Base-by-base conservation (phyloP, 1,140 invertebrate genomes). In the Ganaspis sp. region DNA sequence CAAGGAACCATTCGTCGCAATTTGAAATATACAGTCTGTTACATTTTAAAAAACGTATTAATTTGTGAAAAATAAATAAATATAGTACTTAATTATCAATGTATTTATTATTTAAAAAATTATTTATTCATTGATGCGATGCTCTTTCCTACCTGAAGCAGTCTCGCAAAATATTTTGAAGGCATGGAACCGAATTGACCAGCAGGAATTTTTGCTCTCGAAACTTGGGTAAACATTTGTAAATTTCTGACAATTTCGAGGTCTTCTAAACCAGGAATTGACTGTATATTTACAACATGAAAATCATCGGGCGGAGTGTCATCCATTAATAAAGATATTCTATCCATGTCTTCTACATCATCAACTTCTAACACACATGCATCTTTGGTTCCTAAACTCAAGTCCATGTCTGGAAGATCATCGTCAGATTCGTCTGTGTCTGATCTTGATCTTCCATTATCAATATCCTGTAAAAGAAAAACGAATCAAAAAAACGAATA, bases 191-290 rank as follows among this genome's bases (percentile, higher is more conserved):
- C 83, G 6, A 84, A 86, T 77, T 93, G 92, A 23, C 91, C 90
- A 6, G 90, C 78, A 12, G 94, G 92, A 15, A 96, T 92, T 84
- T 95, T 95, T 0, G 94, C 93, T 53, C 96, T 92, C 89, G 95
- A 97, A 19, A 97, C 94, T 91, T 97, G 95, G 0, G 95, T 96
- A 86, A 98, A 97, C 95, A 97, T 97, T 91, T 98, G 95, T 45
- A 97, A 88, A 90, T 96, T 96, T 81, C 93, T 93, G 0, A 95
- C 93, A 40, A 94, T 92, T 80, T 95, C 94, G 45, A 94, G 87
- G 77, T 94, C 92, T 38, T 94, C 92, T 72, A 96, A 89, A 0
- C 96, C 96, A 9, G 96, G 96, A 64, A 96, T 93, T 21, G 90
- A 92, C 88, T 97, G 95, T 1, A 95, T 97, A 87, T 96, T 97